Conservation (phyloP, 2,113 vertebrate genomes). For the Lepus europaeus region DNA sequence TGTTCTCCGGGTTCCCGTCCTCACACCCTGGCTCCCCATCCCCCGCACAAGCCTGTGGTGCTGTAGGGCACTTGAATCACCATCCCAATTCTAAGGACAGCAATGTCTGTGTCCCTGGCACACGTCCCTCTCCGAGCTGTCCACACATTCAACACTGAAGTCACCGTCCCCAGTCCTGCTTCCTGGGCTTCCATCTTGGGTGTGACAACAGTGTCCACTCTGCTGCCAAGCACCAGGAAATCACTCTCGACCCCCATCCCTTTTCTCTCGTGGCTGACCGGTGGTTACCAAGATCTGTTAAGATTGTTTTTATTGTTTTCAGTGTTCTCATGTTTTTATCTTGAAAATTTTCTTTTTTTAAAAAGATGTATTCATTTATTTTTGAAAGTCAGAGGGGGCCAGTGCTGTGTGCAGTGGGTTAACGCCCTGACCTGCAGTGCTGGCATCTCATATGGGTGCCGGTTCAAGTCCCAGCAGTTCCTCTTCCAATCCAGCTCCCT, state of each 20-base stretch:
- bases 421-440: no score
- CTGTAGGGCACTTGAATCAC: accelerated
- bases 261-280: neutral
- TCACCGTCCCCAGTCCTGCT: accelerated
- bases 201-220: neutral
- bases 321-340: neutral
- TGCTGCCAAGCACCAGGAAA: neutral
- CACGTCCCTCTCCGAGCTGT: neutral
- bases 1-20: neutral
- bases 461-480: no score
- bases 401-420: no score
- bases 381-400: no score
- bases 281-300: neutral
- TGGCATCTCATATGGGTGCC: no score
- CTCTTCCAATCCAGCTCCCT: no score
- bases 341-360: neutral
- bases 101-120: no score
- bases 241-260: neutral
- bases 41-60: neutral
- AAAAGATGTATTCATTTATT: no score
- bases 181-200: neutral
- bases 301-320: neutral
- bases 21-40: neutral
- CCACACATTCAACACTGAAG: neutral
- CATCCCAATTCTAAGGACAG: neutral